Base-by-base conservation (phyloP, 2,797 vertebrate species). In the Numenius phaeopus region DNA sequence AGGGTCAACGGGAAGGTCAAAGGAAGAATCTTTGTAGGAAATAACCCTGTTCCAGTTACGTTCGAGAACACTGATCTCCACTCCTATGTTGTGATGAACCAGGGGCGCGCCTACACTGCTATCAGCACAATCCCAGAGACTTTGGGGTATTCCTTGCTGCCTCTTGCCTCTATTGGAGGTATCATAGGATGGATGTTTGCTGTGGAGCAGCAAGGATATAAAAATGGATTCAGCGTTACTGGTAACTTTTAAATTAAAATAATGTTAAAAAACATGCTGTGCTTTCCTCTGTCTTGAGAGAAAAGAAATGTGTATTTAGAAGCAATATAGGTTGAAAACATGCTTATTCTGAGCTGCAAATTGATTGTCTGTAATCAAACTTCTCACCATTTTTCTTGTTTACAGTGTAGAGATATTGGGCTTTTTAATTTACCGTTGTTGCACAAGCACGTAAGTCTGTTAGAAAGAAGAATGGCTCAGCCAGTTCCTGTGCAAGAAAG, bases 141-240 rank as follows among this genome's bases (percentile, higher is more conserved):
- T 6, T 11, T 99, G 1, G 99, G 99, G 0, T 98, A 99, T 34
- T 99, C 99, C 2, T 98, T 99, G 77, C 98, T 99, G 77, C 99
- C 99, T 16, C 98, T 99, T 89, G 98, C 99, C 2, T 98, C 98
- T 22, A 93, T 99, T 2, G 99, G 99, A 32, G 99, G 99, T n/a
- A 97, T 99, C 95, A 99, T 99, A 24, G 99, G 99, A 29, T 99
- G 99, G 99, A 99, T 99, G 85, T 99, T 99, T 89, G 99, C 99
- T 22, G 98, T 99, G 95, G 99, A 99, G 91, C 99, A 99, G 80
- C 98, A 99, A 6, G 99, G 98, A 83, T 99, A 98, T 96, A 98
- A 98, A 98, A 99, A 99, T 21, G 99, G 99, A 94, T 99, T 99
- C 98, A 99, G 99, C 79, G 94, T 99, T 94, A 99, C 99, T 3